Base-by-base conservation (phyloP, 1,140 invertebrate species). In the Neodiprion fabricii region DNA sequence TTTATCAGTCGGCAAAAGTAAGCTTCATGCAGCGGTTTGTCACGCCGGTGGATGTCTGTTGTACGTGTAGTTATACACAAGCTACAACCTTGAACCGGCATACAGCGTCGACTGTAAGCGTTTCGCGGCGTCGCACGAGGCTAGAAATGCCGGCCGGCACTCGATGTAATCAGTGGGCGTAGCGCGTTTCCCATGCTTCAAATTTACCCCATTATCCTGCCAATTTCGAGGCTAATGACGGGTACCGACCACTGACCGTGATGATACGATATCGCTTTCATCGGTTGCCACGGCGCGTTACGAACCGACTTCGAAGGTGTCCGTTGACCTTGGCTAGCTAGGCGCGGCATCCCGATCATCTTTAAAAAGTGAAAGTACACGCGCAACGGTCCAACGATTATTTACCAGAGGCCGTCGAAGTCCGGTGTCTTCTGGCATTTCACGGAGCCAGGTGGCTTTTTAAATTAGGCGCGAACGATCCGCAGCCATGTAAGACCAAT, bases 131-230 rank as follows among this genome's bases (percentile, higher is more conserved):
- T 71, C 70, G 50, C 70, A 53, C 23, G 53, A 61, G 53, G 11
- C 70, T 53, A 28, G 23, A 48, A 49, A 53, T 40, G 70, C 70
- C 70, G 70, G 48, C 70, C 48, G 70, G 70, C 70, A 40, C 70
- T 48, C 47, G 11, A 61, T 61, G 11, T 17, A 14, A 61, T 61
- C 53, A 61, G 53, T 61, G 53, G 53, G 53, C 53, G 53, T 17
- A 17, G 11, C 53, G 11, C 28, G 28, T 40, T 61, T 61, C 53
- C 53, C 53, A 61, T 61, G 53, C 53, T 61, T 17, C 28, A 40
- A 40, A 40, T 40, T 40, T 40, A 40, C 5, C 28, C 28, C 4
- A 61, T 61, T 61, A 61, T 9, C 53, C 53, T 61, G 9, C 28
- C 28, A 61, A 61, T 61, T 12, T 12, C n/a, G 53, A 61, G 5